Evolutionary conservation across 2,888 invertebrate genomes (phyloP).

Genomic region (Anthophora plumipes): DNA sequence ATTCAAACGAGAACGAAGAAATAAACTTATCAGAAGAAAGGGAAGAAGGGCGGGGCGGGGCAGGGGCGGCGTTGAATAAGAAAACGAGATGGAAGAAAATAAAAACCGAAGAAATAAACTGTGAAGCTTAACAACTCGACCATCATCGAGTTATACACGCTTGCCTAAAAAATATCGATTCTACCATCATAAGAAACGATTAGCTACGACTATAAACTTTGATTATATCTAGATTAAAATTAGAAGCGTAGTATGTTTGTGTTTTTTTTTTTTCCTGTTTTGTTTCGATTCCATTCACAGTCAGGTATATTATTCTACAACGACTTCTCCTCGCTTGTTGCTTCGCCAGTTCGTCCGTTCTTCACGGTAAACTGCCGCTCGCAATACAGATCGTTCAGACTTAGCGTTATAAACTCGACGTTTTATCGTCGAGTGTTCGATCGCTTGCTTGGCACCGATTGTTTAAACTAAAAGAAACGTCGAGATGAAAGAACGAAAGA

Average conservation of each 20-base stretch:
- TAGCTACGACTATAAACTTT: constrained; percentile 80
- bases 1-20: background rate
- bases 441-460: constrained; percentile 79
- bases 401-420: constrained; percentile 43
- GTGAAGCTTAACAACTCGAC: constrained; percentile 38
- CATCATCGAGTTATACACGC: constrained; percentile 58
- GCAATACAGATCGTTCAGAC: constrained; percentile 63
- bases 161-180: constrained; percentile 80
- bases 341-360: constrained; percentile 48
- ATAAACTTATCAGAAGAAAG: background rate
- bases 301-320: constrained; percentile 73
- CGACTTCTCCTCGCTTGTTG: constrained; percentile 74
- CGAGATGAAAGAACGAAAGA: constrained; percentile 31
- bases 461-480: constrained; percentile 29
- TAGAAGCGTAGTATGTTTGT: constrained; percentile 82
- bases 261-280: constrained; percentile 63
- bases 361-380: constrained; percentile 53
- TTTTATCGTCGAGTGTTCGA: constrained; percentile 66
- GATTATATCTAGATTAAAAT: constrained; percentile 81
- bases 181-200: constrained; percentile 78
- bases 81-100: background rate
- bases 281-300: constrained; percentile 74
- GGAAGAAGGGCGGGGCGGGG: background rate
- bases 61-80: background rate
- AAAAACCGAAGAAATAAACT: constrained; percentile 28